phyloP scores from a whole-genome alignment of 2,113 vertebrate genomes.

The Poeciliopsis occidentalis region DNA sequence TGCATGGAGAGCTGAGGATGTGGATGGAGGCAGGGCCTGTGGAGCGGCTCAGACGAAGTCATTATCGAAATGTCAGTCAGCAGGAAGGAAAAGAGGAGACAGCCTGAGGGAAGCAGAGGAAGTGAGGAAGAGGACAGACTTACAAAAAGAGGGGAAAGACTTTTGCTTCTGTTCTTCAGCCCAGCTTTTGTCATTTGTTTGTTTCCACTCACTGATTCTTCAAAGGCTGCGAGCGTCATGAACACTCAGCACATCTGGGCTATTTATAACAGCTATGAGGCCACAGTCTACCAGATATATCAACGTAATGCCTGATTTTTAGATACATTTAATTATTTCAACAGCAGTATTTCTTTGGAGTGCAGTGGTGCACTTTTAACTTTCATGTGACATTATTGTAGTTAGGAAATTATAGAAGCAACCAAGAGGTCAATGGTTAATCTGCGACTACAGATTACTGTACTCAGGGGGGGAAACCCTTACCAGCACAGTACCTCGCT shows the following conservation, averaged over 20 bases:
- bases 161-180: slow-evolving; percentile 26
- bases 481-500: too few species aligned
- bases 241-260: slow-evolving; percentile 13
- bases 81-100: slow-evolving; percentile 39
- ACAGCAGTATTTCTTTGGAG: background rate
- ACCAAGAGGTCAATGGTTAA: too few species aligned
- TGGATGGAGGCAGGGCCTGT: slow-evolving; percentile 29
- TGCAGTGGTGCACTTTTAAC: background rate
- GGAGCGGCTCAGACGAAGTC: slow-evolving; percentile 50
- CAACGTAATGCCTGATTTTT: background rate
- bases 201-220: slow-evolving; percentile 61
- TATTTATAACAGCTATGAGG: slow-evolving; percentile 21
- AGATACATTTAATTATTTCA: background rate
- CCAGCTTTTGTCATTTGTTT: slow-evolving; percentile 49
- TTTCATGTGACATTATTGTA: background rate
- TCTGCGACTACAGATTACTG: too few species aligned
- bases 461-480: too few species aligned
- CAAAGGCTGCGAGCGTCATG: slow-evolving; percentile 13
- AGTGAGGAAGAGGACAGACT: slow-evolving; percentile 5
- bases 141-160: slow-evolving; percentile 10
- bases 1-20: slow-evolving; percentile 30
- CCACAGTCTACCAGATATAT: slow-evolving; percentile 7
- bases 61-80: slow-evolving; percentile 75
- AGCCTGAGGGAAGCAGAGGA: slow-evolving; percentile 8
- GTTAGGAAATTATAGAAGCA: too few species aligned